Evolutionary conservation across 1,140 invertebrate species (phyloP), one percentile per base, ranked within the genome.

Genomic region (Aphaenogaster ashmeadi): DNA sequence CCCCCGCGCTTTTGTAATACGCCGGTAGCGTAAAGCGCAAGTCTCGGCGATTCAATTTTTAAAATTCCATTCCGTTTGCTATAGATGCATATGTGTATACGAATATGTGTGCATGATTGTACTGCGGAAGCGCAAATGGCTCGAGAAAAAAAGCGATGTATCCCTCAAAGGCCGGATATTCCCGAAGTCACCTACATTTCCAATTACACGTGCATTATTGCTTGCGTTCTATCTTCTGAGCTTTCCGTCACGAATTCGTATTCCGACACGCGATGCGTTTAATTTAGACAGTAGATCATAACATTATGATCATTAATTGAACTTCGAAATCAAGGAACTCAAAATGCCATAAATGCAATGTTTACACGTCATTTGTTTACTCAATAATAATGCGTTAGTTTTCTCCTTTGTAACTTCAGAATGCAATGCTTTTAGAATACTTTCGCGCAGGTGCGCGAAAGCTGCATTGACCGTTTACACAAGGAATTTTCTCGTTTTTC

Each of bases 41-140:
- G 80, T 84, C 69, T 75, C 80, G 80, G 80, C 69, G 69, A 84
- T 84, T 84, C 80, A 84, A 84, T 75, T 84, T 84, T 84, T 84
- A 84, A 84, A 84, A 84, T 84, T 84, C 69, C 69, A 84, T 84
- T 84, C 75, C 69, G 80, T 84, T 84, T 84, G 69, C 80, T 50
- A 84, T 60, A 75, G 80, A 84, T 60, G 44, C 69, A 21, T 47
- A 58, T 2, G n/a, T 13, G 62, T 41, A 6, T 36, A 15, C 21
- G 50, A 69, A 44, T 33, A 44, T 33, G 36, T 54, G 38, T 18
- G 33, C 60, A 44, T 52, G 62, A 27, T 38, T 18, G 67, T 4
- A 38, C 7, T 9, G 21, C 66, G 38, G 5, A 44, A 33, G 66
- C 7, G 38, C 38, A 47, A 60, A 60, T 3, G 15, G 21, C 18